phyloP scores from a whole-genome alignment of 2,113 vertebrate species.

The Rhabdomys dilectus region DNA sequence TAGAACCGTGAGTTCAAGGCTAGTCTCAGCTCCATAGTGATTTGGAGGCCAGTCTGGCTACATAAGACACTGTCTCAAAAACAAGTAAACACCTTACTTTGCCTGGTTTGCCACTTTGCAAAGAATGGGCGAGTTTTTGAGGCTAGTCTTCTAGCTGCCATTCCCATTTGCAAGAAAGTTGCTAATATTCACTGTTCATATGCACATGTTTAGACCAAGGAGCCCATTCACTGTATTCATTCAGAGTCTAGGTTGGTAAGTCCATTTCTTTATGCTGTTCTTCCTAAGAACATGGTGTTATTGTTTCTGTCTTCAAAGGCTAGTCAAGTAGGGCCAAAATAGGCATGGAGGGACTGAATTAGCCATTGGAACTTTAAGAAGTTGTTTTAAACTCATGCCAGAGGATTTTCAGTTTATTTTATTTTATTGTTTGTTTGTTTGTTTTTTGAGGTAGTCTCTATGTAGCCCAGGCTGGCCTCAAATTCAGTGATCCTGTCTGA shows the following conservation, averaged over 20 bases:
- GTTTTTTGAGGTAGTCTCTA: background rate
- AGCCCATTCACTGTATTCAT: background rate
- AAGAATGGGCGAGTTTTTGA: background rate
- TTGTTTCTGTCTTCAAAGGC: conserved; percentile 1
- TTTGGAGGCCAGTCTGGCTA: background rate
- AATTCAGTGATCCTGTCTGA: background rate
- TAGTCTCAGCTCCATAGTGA: background rate
- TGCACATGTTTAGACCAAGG: background rate
- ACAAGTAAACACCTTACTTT: background rate
- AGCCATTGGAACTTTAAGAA: conserved; percentile 50
- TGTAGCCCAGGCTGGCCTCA: background rate
- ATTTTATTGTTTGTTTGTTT: background rate
- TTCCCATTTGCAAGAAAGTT: background rate
- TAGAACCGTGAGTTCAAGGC: background rate
- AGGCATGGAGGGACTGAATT: conserved; percentile 26
- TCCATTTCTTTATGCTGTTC: background rate
- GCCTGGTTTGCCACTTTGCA: background rate
- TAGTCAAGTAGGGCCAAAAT: background rate
- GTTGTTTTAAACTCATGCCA: conserved; percentile 60
- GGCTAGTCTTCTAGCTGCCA: background rate
- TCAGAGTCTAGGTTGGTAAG: background rate
- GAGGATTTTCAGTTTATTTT: background rate
- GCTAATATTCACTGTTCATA: background rate
- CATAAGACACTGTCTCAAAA: background rate
- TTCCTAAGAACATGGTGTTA: background rate